Conservation (phyloP, 1,140 invertebrate genomes). For the Drosophila prosaltans region DNA sequence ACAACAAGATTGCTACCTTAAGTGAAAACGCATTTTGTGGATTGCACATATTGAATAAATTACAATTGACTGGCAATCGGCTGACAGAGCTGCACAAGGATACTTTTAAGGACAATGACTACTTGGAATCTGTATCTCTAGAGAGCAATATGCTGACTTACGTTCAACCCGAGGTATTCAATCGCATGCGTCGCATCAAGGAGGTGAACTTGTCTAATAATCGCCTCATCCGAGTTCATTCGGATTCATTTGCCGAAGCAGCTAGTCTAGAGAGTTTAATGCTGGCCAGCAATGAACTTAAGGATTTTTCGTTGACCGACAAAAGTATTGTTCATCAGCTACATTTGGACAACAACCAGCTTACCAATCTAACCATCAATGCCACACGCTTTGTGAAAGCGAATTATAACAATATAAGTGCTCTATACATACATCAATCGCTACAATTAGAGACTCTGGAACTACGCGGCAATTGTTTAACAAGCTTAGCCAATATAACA, state of each 20-base stretch:
- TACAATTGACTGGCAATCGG: conserved; percentile 64
- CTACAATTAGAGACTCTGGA: conserved; percentile 66
- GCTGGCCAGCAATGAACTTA: conserved; percentile 58
- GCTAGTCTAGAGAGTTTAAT: conserved; percentile 67
- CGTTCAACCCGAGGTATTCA: conserved; percentile 73
- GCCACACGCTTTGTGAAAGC: conserved; percentile 68
- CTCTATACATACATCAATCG: conserved; percentile 54
- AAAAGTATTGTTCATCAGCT: conserved; percentile 73
- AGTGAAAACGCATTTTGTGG: conserved; percentile 75
- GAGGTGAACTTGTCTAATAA: conserved; percentile 76
- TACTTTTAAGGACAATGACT: conserved; percentile 73
- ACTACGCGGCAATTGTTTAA: conserved; percentile 59
- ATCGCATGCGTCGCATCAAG: conserved; percentile 62
- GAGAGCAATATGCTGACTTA: conserved; percentile 65
- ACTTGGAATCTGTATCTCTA: conserved; percentile 64
- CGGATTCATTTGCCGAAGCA: conserved; percentile 70
- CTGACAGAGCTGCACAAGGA: conserved; percentile 63
- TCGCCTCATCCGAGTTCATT: conserved; percentile 58
- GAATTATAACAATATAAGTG: conserved; percentile 68
- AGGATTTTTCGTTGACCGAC: conserved; percentile 58
- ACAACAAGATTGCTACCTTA: conserved; percentile 62
- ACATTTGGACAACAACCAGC: conserved; percentile 68
- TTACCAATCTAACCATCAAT: conserved; percentile 71
- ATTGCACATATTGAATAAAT: conserved; percentile 59
- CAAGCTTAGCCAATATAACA: conserved; percentile 67